Base-by-base conservation (phyloP, 2,888 invertebrate genomes). In the Agrochola circellaris region DNA sequence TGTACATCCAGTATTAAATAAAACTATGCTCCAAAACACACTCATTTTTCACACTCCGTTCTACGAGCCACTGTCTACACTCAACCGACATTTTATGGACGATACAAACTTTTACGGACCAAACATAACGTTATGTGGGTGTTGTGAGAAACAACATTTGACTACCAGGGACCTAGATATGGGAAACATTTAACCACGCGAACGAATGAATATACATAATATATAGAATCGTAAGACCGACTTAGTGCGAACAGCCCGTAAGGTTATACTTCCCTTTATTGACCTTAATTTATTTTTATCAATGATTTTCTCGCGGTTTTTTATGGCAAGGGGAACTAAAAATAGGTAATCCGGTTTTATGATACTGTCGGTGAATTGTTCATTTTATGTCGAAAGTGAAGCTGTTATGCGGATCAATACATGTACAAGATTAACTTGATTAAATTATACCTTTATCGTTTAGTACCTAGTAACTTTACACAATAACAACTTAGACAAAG, bases 101-200 rank as follows among this genome's bases (percentile, higher is more conserved):
- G 56, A 56, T 13, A 60, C 26, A 48, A 79, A 72, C n/a, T 79
- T 61, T 69, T 56, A 67, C 26, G 62, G 11, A 61, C 34, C 34
- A 54, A 60, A 68, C 71, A 60, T 60, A 80, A 48, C 61, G 0
- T 60, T 76, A 0, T 58, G 58, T 38, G 61, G 56, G 64, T 64
- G 67, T 56, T 61, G 56, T 81, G 84, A 68, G 64, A 73, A 73
- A 76, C 51, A 69, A 54, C 17, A 15, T n/a, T 45, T 71, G 11
- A 9, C 13, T 42, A 11, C 8, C 23, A 56, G 13, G 30, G 70
- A 73, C 70, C 75, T 79, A 80, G 48, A 65, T 76, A 76, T 68
- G 54, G 56, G 60, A 11, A 67, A 76, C 76, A 75, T 76, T 73
- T 9, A 45, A 45, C 20, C 80, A 85, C 77, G 85, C 85, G 38